Percentiles rank a stretch among this genome's conserved stretches.
Conservation (phyloP, 2,888 invertebrate species). For the Torymus aiolomorphi region DNA sequence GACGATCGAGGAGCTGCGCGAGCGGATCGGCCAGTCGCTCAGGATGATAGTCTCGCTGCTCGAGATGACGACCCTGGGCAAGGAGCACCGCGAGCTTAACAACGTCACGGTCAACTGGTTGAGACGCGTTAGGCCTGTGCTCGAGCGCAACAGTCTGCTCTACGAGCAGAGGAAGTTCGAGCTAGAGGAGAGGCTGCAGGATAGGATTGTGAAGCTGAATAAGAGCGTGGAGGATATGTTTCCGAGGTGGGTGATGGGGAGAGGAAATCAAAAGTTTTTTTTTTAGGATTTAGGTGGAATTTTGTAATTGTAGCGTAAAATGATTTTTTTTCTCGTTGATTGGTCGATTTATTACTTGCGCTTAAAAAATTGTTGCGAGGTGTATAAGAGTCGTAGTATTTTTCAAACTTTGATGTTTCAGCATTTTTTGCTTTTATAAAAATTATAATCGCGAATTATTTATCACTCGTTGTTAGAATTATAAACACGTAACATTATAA, state of each 20-base stretch:
- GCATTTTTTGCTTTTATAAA: too few species aligned
- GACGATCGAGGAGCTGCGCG: constrained; percentile 82
- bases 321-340: too few species aligned
- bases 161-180: constrained; percentile 89
- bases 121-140: constrained; percentile 86
- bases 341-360: too few species aligned
- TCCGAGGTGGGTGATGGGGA: constrained; percentile 77
- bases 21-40: constrained; percentile 83
- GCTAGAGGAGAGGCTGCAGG: constrained; percentile 88
- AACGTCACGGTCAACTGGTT: constrained; percentile 91
- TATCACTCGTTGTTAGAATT: too few species aligned
- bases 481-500: too few species aligned
- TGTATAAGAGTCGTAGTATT: too few species aligned
- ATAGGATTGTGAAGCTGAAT: constrained; percentile 83
- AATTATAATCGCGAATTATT: too few species aligned
- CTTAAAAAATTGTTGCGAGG: too few species aligned
- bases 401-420: too few species aligned
- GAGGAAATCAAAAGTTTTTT: too few species aligned
- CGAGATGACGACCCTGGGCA: constrained; percentile 85
- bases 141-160: constrained; percentile 86
- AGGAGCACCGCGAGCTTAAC: constrained; percentile 87
- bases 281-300: too few species aligned
- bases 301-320: too few species aligned
- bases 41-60: constrained; percentile 83
- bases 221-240: constrained; percentile 83